Conservation (phyloP, 2,113 vertebrate species). For the Cettia cetti region DNA sequence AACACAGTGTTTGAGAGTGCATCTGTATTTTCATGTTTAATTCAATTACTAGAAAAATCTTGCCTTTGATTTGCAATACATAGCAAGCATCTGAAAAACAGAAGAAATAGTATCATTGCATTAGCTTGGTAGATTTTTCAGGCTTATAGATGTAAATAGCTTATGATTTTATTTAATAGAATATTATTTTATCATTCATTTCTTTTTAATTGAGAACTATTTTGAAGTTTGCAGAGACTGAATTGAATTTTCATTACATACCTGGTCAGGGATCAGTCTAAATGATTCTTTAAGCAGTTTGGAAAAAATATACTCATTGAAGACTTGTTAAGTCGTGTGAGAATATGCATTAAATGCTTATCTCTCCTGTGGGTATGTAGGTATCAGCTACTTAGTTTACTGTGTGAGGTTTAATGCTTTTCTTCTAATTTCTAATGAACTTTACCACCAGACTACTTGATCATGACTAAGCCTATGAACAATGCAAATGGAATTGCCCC, state of each 20-base stretch:
- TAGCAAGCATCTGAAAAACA: conserved; percentile 34
- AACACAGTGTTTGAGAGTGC: neutral
- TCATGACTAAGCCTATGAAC: conserved; percentile 96
- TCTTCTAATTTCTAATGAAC: conserved; percentile 90
- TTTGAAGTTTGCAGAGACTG: conserved; percentile 39
- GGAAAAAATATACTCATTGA: conserved; percentile 30
- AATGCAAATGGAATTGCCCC: conserved; percentile 99
- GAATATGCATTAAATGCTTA: conserved; percentile 59
- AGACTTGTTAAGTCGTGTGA: conserved; percentile 65
- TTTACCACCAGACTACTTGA: conserved; percentile 95
- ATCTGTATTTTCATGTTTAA: neutral
- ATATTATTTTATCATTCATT: conserved; percentile 22
- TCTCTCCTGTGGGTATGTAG: conserved; percentile 66
- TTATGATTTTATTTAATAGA: conserved; percentile 33
- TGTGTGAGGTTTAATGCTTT: conserved; percentile 80
- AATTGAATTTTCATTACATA: conserved; percentile 63
- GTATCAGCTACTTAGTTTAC: conserved; percentile 75
- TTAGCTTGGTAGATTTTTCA: conserved; percentile 61
- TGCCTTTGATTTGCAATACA: conserved; percentile 30
- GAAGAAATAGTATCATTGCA: conserved; percentile 45
- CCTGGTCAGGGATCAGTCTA: conserved; percentile 53
- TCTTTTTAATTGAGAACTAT: conserved; percentile 65
- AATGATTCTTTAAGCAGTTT: conserved; percentile 64
- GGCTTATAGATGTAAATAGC: conserved; percentile 27
- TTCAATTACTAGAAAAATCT: conserved; percentile 37